phyloP scores from a whole-genome alignment of 2,113 vertebrate species.

The Oncorhynchus masou region DNA sequence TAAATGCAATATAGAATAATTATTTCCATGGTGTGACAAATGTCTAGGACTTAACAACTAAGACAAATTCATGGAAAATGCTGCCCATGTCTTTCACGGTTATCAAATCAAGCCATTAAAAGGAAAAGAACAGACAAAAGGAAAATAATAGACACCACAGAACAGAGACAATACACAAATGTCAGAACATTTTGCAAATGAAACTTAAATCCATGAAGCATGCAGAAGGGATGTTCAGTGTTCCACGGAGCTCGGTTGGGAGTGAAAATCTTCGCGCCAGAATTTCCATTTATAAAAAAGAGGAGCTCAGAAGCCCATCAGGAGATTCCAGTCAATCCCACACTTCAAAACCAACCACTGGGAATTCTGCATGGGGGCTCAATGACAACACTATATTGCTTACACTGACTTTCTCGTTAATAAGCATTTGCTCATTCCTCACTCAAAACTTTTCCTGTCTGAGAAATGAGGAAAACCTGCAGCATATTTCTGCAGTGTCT shows the following conservation, averaged over 20 bases:
- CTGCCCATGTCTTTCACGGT: no score
- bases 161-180: neutral
- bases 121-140: no score
- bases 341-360: slow-evolving; percentile 19
- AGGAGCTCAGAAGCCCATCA: slow-evolving; percentile 4
- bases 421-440: slow-evolving; percentile 33
- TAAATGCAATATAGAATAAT: no score
- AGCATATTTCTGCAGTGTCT: slow-evolving; percentile 60
- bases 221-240: neutral
- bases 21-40: no score
- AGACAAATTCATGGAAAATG: no score
- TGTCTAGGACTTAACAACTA: no score
- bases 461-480: slow-evolving; percentile 23
- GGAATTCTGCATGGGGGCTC: slow-evolving; percentile 9
- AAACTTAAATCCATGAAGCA: neutral
- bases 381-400: neutral
- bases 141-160: no score
- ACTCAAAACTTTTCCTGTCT: slow-evolving; percentile 15
- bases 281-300: slow-evolving; percentile 20
- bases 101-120: no score
- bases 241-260: neutral
- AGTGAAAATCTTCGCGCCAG: neutral
- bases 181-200: neutral
- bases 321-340: slow-evolving; percentile 39
- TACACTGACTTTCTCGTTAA: neutral